Percentiles rank a stretch among this genome's conserved stretches.
These are phyloP conservation scores for Pseudococcus viburni DNA, from an alignment of 2,888 invertebrate genomes.

Conservation along the genomic window DNA sequence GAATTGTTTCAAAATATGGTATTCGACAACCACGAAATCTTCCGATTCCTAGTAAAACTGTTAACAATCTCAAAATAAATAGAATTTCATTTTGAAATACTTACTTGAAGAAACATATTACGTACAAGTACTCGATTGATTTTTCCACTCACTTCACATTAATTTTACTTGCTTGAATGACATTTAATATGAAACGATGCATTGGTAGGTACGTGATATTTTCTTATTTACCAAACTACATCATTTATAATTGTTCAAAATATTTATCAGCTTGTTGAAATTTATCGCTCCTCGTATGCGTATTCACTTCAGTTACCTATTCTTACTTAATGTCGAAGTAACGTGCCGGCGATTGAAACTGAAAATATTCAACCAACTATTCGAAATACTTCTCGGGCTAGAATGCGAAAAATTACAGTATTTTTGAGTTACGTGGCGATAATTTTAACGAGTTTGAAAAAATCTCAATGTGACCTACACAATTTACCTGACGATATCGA, in stretches of 20 bases:
- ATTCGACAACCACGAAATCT: too few species aligned
- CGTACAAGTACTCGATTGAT: too few species aligned
- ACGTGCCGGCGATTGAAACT: not conserved
- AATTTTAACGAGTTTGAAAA: not conserved
- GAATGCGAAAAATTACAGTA: not conserved
- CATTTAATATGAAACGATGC: not conserved
- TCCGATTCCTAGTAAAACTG: too few species aligned
- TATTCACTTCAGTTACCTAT: not conserved
- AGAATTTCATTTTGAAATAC: too few species aligned
- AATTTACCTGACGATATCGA: not conserved
- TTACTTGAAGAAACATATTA: too few species aligned
- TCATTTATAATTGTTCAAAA: not conserved
- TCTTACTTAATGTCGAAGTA: not conserved
- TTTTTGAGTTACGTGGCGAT: not conserved
- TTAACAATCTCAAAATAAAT: too few species aligned
- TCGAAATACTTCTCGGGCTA: not conserved
- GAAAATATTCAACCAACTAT: not conserved
- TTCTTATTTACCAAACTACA: not conserved
- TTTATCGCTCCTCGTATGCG: not conserved
- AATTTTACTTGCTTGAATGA: not conserved
- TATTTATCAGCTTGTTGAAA: conserved; percentile 12
- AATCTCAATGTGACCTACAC: not conserved
- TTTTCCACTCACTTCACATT: too few species aligned
- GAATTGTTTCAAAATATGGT: too few species aligned
- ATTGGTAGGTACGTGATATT: not conserved